phyloP scores from a whole-genome alignment of 2,797 vertebrate genomes.

The Mormyrus proboscirostris region DNA sequence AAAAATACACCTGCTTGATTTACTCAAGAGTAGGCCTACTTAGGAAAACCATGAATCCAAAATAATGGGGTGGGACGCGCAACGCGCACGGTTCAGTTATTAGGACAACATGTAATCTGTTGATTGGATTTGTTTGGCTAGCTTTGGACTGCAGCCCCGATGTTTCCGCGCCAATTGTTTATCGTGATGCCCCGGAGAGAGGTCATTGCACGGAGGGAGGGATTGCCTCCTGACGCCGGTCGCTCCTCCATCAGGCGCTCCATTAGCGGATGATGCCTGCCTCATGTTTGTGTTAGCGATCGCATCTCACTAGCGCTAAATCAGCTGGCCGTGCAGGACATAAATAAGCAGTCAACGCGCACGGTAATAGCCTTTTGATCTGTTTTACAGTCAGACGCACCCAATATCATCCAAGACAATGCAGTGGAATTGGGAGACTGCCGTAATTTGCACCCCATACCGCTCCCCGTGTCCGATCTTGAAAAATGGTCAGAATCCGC shows the following conservation, averaged over 20 bases:
- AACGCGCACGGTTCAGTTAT: constrained; percentile 36
- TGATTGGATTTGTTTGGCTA: constrained; percentile 51
- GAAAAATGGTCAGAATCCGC: constrained; percentile 54
- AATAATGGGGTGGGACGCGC: constrained; percentile 14
- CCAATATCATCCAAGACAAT: constrained; percentile 65
- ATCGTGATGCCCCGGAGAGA: constrained; percentile 65
- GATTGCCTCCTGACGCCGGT: constrained; percentile 86
- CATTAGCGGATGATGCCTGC: constrained; percentile 95
- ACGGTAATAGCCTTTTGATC: constrained; percentile 89
- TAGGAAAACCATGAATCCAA: not conserved
- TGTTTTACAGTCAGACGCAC: constrained; percentile 79
- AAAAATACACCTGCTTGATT: constrained; percentile 7
- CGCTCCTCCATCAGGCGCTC: constrained; percentile 84
- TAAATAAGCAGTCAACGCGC: constrained; percentile 91
- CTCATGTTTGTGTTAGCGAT: constrained; percentile 79
- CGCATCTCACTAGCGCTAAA: constrained; percentile 86
- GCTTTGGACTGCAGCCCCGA: constrained; percentile 58
- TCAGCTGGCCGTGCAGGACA: constrained; percentile 76
- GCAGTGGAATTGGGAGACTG: constrained; percentile 56
- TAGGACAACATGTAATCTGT: constrained; percentile 42
- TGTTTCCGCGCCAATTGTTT: constrained; percentile 90
- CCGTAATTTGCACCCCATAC: constrained; percentile 48
- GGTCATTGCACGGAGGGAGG: constrained; percentile 65
- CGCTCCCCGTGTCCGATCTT: constrained; percentile 42
- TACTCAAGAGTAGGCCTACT: not conserved